phyloP scores from a whole-genome alignment of 2,888 invertebrate species.

The Lycaena phlaeas region DNA sequence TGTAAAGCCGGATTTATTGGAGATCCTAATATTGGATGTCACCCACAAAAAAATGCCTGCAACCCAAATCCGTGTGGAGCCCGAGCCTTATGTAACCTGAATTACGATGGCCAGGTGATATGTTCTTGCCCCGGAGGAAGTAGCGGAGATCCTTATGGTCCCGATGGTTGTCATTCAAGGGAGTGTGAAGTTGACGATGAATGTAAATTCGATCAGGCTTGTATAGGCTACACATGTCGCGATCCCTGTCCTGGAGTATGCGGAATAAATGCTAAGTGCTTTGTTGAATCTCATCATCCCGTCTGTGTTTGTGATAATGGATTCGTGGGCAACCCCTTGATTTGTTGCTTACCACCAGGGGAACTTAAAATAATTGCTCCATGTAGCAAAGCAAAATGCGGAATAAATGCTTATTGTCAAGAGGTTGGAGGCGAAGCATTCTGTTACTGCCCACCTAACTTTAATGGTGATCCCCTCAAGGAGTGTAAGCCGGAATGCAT shows the following conservation, averaged over 20 bases:
- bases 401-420: constrained; percentile 84
- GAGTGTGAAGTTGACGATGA: constrained; percentile 88
- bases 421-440: constrained; percentile 79
- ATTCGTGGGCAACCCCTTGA: constrained; percentile 83
- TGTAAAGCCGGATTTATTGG: constrained; percentile 83
- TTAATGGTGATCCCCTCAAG: constrained; percentile 83
- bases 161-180: constrained; percentile 81
- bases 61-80: constrained; percentile 87
- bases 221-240: constrained; percentile 84
- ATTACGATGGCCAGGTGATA: constrained; percentile 78
- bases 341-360: constrained; percentile 77
- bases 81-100: constrained; percentile 80
- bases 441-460: constrained; percentile 84
- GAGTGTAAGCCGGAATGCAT: constrained; percentile 86
- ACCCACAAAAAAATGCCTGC: constrained; percentile 80
- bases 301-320: constrained; percentile 83
- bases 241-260: constrained; percentile 89
- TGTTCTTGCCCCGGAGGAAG: constrained; percentile 84
- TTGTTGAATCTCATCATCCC: constrained; percentile 84
- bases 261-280: constrained; percentile 81
- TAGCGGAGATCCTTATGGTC: constrained; percentile 82
- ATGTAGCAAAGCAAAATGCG: constrained; percentile 84
- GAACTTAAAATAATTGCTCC: constrained; percentile 74
- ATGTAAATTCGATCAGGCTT: constrained; percentile 80
- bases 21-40: constrained; percentile 86